Percentiles rank a stretch among this genome's conserved stretches.
These are phyloP conservation scores for Pseudorasbora parva DNA, from an alignment of 2,113 vertebrate species.

Conservation along the genomic window DNA sequence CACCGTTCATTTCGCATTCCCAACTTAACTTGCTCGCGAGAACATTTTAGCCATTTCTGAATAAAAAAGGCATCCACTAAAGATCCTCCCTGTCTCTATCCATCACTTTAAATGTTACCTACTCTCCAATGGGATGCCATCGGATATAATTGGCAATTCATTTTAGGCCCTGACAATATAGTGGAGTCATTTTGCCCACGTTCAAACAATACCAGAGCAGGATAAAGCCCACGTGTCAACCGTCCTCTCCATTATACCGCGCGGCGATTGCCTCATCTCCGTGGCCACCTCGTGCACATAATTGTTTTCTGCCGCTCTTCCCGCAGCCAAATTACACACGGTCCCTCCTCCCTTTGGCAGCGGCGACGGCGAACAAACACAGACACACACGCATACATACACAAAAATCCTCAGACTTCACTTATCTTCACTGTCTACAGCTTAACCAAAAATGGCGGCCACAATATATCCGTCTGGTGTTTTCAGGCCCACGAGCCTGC, in stretches of 20 bases:
- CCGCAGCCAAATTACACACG: slow-evolving; percentile 77
- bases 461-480: slow-evolving; percentile 61
- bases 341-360: slow-evolving; percentile 46
- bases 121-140: slow-evolving; percentile 70
- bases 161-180: slow-evolving; percentile 78
- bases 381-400: slow-evolving; percentile 26
- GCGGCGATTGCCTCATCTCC: slow-evolving; percentile 79
- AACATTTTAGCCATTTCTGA: slow-evolving; percentile 48
- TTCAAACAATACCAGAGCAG: slow-evolving; percentile 76
- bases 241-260: slow-evolving; percentile 81
- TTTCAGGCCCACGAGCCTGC: not conserved
- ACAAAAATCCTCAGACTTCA: slow-evolving; percentile 71
- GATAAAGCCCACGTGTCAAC: slow-evolving; percentile 79
- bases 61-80: slow-evolving; percentile 64
- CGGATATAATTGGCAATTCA: slow-evolving; percentile 82
- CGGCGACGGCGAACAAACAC: not conserved
- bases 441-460: slow-evolving; percentile 67
- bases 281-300: slow-evolving; percentile 73
- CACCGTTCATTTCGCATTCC: slow-evolving; percentile 25
- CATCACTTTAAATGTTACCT: slow-evolving; percentile 74
- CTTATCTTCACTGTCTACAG: slow-evolving; percentile 77
- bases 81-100: slow-evolving; percentile 73
- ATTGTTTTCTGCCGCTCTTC: slow-evolving; percentile 82
- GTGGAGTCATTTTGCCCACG: slow-evolving; percentile 77
- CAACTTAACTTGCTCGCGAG: slow-evolving; percentile 3